Percentiles rank a stretch among this genome's conserved stretches.
Conservation (phyloP, 2,113 vertebrate species). For the Sorex fumeus region DNA sequence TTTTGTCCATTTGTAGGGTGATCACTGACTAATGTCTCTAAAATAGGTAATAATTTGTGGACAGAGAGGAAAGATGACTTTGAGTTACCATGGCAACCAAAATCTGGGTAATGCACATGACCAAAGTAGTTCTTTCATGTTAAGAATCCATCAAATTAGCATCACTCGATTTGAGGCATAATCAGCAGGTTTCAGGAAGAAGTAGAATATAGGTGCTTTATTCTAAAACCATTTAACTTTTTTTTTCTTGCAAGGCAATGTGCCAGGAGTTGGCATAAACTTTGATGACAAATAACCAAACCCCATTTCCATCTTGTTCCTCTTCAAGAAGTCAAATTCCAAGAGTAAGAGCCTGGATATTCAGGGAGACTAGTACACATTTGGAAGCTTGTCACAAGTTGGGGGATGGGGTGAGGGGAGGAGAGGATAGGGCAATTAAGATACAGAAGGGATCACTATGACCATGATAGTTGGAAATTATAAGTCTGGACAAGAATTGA, state of each 20-base stretch:
- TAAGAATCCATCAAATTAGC: neutral
- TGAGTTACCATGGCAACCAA: neutral
- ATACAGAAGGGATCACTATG: too few species aligned
- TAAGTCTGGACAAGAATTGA: too few species aligned
- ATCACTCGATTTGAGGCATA: neutral
- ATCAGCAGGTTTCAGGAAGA: neutral
- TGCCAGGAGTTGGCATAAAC: neutral
- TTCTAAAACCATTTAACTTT: neutral
- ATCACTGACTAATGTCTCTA: neutral
- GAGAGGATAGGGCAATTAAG: too few species aligned
- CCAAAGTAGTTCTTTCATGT: neutral
- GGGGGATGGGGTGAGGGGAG: too few species aligned
- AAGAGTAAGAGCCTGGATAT: too few species aligned
- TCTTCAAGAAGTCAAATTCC: neutral
- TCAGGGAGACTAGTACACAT: too few species aligned
- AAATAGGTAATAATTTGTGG: neutral
- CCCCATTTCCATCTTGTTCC: neutral
- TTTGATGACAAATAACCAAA: rapidly evolving
- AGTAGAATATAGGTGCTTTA: neutral
- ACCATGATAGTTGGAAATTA: too few species aligned
- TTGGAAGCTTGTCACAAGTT: too few species aligned
- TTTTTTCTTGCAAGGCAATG: neutral
- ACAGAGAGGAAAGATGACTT: neutral
- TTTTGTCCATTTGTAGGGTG: neutral
- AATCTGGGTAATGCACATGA: neutral